Base-by-base conservation (phyloP, 2,888 invertebrate species). In the Tanypteryx hageni region DNA sequence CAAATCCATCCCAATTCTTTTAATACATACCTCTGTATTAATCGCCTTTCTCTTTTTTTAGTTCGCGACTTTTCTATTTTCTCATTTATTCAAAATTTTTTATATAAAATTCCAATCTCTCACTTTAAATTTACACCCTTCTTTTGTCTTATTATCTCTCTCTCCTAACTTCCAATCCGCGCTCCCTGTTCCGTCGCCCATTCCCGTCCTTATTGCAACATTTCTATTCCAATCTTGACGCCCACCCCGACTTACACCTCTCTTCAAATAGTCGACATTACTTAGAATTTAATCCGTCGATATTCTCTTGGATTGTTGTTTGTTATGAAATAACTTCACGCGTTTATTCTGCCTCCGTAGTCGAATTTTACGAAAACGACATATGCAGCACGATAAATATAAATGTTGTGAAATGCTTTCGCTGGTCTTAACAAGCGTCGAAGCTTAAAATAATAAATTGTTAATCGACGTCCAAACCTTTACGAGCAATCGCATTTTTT, bases 301-400 rank as follows among this genome's bases (percentile, higher is more conserved):
- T n/a, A n/a, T n/a, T n/a, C n/a, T n/a, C n/a, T n/a, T n/a, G n/a
- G n/a, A n/a, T n/a, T n/a, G n/a, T n/a, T n/a, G n/a, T n/a, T 57
- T 83, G 83, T 57, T n/a, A 83, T 83, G 83, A 83, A 82, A 83
- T 57, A 56, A 44, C 56, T 83, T 56, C 44, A 83, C 18, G 56
- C 56, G 56, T 83, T 44, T 44, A n/a, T 9, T 18, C 57, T 27
- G 83, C 83, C 57, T 83, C 57, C 10, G 83, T 83, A 83, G 83
- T n/a, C 56, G 57, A n/a, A 57, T 83, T 56, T 56, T 57, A 57
- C 44, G 83, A 11, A 83, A 82, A 83, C 83, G 83, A 83, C 11
- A 57, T 83, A 83, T 83, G 64, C 44, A 68, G 89, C 89, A 89
- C 89, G 61, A 16, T 56, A 56, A 56, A 18, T 57, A 83, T 18